Base-by-base conservation (phyloP, 2,113 vertebrate genomes). In the Ptilorrhoa leucosticta region DNA sequence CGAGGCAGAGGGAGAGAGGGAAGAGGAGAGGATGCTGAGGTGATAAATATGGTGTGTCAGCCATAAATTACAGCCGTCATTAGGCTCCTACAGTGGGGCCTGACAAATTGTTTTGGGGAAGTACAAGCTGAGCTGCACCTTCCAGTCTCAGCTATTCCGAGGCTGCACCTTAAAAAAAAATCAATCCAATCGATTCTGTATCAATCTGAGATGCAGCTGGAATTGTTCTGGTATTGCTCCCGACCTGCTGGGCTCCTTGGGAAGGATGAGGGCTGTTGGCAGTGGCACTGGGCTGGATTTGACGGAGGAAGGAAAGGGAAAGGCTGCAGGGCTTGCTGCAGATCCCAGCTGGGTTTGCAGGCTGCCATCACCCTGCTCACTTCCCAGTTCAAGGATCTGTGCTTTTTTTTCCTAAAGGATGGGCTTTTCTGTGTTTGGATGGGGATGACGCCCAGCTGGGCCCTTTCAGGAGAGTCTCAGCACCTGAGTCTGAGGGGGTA, bases 31-130 rank as follows among this genome's bases (percentile, higher is more conserved):
- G 93, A 93, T 68, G 90, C 96, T 64, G 92, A 5, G 4, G 80
- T 92, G 92, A 96, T 95, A 93, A 96, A 97, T 96, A 89, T 11
- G 14, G 0, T 81, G 86, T 92, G 96, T 89, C 96, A 92, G 88
- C 94, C 60, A 94, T 96, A 97, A 97, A 97, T 97, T 97, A 96
- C 91, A 96, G 81, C 86, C 69, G 14, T 96, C 95, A 91, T 97
- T 90, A 94, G 80, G 90, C 64, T 94, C 75, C 92, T 87, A 78
- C 69, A 64, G 78, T 40, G 51, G 90, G 84, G n/a, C 79, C 95
- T 96, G 93, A 95, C 92, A 94, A 90, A 96, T 97, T 95, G 89
- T 95, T 93, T 93, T 39, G 87, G 82, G 82, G 66, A 83, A 91
- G 80, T 53, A 60, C 88, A 93, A 57, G 82, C 81, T 78, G 60